Evolutionary conservation across 2,888 invertebrate species (phyloP).

Genomic region (Pyrrhosoma nymphula): DNA sequence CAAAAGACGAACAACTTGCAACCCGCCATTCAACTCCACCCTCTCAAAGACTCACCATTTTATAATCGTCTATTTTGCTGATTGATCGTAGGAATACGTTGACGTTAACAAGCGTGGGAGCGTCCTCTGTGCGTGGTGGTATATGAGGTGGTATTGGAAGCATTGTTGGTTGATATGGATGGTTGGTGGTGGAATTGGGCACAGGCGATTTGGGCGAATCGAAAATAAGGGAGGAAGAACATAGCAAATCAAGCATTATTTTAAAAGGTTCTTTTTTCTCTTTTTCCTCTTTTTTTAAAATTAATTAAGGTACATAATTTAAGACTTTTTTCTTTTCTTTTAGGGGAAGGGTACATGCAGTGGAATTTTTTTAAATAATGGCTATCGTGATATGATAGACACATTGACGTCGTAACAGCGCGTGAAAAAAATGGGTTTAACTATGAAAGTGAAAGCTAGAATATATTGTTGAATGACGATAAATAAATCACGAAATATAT

Average conservation of each 20-base stretch:
- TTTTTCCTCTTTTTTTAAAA: not conserved
- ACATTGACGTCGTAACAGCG: slow-evolving; percentile 41
- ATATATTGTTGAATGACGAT: not conserved
- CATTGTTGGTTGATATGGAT: slow-evolving; percentile 63
- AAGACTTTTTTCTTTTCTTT: not conserved
- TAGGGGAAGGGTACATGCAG: slow-evolving; percentile 30
- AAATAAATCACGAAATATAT: not conserved
- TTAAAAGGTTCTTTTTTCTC: slow-evolving; percentile 49
- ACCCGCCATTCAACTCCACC: slow-evolving; percentile 27
- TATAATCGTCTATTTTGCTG: slow-evolving; percentile 99
- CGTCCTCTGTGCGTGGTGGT: slow-evolving; percentile 82
- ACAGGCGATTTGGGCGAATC: slow-evolving; percentile 40
- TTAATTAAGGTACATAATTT: slow-evolving; percentile 54
- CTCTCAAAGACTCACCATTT: slow-evolving; percentile 91
- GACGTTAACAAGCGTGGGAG: slow-evolving; percentile 93
- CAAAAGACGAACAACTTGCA: slow-evolving; percentile 50
- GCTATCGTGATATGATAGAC: not conserved
- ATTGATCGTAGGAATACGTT: slow-evolving; percentile 98
- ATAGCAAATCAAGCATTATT: slow-evolving; percentile 68
- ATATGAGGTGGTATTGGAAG: slow-evolving; percentile 52
- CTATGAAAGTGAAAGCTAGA: not conserved
- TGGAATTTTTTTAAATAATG: slow-evolving; percentile 3
- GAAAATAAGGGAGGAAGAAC: slow-evolving; percentile 65
- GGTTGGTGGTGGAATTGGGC: not conserved
- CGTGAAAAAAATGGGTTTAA: slow-evolving; percentile 28